Conservation (phyloP, 2,888 invertebrate genomes). For the Mesorhabditis sp. region DNA sequence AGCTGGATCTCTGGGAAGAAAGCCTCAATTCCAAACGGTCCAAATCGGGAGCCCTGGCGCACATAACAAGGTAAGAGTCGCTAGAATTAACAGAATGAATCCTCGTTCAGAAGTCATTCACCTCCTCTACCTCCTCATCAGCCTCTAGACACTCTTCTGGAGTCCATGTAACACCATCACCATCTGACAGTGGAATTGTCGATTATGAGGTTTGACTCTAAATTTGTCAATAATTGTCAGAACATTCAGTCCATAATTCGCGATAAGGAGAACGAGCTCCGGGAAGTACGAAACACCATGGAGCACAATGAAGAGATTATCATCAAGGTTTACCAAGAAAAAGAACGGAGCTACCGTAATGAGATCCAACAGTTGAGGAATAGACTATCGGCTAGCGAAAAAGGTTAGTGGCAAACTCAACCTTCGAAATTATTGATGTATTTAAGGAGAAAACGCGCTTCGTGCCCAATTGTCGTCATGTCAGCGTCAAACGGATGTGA, state of each 20-base stretch:
- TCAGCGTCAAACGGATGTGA: slow-evolving; percentile 32
- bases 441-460: slow-evolving; percentile 31
- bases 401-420: slow-evolving; percentile 7
- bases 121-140: not conserved
- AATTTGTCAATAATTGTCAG: not conserved
- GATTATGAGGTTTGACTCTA: slow-evolving; percentile 41
- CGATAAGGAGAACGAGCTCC: slow-evolving; percentile 53
- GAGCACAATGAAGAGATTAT: slow-evolving; percentile 47
- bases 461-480: slow-evolving; percentile 33
- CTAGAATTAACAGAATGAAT: not conserved
- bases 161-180: slow-evolving; percentile 54
- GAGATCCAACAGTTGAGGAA: slow-evolving; percentile 33
- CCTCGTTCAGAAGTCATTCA: not conserved
- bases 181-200: slow-evolving; percentile 54
- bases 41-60: not conserved
- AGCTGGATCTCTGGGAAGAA: slow-evolving; percentile 1
- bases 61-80: not conserved
- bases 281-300: slow-evolving; percentile 46
- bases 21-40: not conserved
- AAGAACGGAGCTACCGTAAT: slow-evolving; percentile 36
- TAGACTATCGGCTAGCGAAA: slow-evolving; percentile 33
- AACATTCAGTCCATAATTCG: slow-evolving; percentile 42
- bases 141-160: slow-evolving; percentile 24
- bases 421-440: not conserved
- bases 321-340: slow-evolving; percentile 43